Evolutionary conservation across 2,888 invertebrate genomes (phyloP).

Genomic region (Mayetiola destructor): DNA sequence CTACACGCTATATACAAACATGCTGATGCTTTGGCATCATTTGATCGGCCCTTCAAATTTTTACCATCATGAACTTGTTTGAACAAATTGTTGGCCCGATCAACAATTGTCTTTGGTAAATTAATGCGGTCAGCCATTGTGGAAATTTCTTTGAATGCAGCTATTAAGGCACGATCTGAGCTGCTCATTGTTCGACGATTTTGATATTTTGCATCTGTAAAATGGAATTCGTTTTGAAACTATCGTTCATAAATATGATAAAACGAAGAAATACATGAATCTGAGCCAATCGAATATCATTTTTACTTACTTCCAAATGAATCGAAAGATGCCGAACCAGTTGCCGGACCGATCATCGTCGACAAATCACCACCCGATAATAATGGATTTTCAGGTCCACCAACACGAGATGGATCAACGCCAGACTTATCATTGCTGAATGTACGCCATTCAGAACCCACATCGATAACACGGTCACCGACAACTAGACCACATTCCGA

Average conservation of each 20-base stretch:
- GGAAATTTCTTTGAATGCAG: constrained; percentile 92
- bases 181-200: constrained; percentile 74
- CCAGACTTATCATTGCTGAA: constrained; percentile 97
- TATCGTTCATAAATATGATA: background rate
- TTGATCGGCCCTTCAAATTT: constrained; percentile 86
- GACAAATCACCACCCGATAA: constrained; percentile 91
- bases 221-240: background rate
- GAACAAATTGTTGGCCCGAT: constrained; percentile 89
- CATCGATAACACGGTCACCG: constrained; percentile 98
- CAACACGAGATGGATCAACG: constrained; percentile 97
- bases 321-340: constrained; percentile 75
- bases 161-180: constrained; percentile 85
- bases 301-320: constrained; percentile 46
- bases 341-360: constrained; percentile 75
- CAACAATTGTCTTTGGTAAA: constrained; percentile 90
- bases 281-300: background rate
- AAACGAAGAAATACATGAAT: constrained; percentile 6
- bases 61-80: constrained; percentile 71
- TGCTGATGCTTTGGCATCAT: constrained; percentile 97
- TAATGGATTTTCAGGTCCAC: constrained; percentile 95
- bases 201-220: constrained; percentile 50
- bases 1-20: constrained; percentile 98
- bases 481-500: constrained; percentile 99
- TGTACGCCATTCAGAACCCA: constrained; percentile 99
- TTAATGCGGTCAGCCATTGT: constrained; percentile 98